Conservation (phyloP, 2,113 vertebrate species). For the Semnornis frantzii region DNA sequence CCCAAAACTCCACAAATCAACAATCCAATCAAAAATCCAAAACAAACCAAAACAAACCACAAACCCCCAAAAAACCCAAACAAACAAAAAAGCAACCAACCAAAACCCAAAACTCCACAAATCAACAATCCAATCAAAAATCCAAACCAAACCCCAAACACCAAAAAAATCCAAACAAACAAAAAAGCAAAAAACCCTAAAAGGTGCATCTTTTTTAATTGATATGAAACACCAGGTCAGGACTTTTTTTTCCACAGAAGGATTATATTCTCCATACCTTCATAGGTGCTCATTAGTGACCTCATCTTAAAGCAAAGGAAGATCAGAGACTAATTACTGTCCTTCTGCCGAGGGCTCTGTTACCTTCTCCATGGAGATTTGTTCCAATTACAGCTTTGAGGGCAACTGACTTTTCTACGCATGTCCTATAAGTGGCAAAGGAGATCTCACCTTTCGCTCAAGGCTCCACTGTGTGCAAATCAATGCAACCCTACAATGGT, state of each 20-base stretch:
- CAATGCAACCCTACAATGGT: not conserved
- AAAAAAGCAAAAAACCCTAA: too few relatives aligned
- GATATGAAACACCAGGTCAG: not conserved
- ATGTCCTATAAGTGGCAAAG: not conserved
- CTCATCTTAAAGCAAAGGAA: not conserved
- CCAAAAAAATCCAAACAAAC: not conserved
- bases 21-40: too few relatives aligned
- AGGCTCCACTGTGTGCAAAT: accelerated
- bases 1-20: too few relatives aligned
- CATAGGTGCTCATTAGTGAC: not conserved
- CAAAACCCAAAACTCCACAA: not conserved
- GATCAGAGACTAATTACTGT: not conserved
- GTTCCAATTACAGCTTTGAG: not conserved
- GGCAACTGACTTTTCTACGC: not conserved
- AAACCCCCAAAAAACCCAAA: not conserved
- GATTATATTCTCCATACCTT: not conserved
- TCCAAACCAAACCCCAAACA: not conserved
- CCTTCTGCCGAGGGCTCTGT: not conserved
- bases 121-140: too few relatives aligned
- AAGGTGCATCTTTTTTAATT: not conserved
- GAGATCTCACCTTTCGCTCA: not conserved
- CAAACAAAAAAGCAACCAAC: not conserved
- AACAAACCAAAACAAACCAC: too few relatives aligned
- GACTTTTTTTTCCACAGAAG: not conserved
- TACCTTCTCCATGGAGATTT: not conserved